These are phyloP conservation scores for Agrotis segetum DNA, from an alignment of 2,888 invertebrate species.

Conservation along the genomic window DNA sequence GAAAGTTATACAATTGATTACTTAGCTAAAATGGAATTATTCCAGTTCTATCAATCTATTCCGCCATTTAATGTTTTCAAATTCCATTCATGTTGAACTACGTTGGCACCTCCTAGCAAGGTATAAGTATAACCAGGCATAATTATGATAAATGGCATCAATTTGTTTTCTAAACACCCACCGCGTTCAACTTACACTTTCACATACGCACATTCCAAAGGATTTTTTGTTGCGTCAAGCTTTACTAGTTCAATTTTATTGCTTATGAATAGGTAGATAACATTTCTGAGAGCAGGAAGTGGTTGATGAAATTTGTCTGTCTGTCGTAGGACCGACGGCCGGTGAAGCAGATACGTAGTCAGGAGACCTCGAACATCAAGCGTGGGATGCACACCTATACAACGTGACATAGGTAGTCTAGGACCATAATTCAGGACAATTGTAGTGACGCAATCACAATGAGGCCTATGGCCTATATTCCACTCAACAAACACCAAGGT, in stretches of 20 bases:
- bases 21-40: slow-evolving; percentile 16
- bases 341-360: slow-evolving; percentile 10
- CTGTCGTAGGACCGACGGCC: slow-evolving; percentile 10
- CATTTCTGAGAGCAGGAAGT: slow-evolving; percentile 28
- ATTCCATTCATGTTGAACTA: slow-evolving; percentile 24
- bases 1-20: slow-evolving; percentile 16
- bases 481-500: slow-evolving; percentile 29
- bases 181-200: slow-evolving; percentile 36
- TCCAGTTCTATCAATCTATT: neutral
- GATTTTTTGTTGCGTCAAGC: slow-evolving; percentile 27
- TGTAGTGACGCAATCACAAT: slow-evolving; percentile 30
- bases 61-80: slow-evolving; percentile 8
- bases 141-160: slow-evolving; percentile 34
- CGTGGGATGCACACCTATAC: slow-evolving; percentile 12
- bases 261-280: slow-evolving; percentile 14
- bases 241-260: slow-evolving; percentile 9
- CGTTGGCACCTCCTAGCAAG: slow-evolving; percentile 26
- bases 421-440: slow-evolving; percentile 15
- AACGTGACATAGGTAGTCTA: slow-evolving; percentile 1
- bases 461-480: slow-evolving; percentile 39
- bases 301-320: neutral
- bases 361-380: slow-evolving; percentile 11
- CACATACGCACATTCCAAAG: slow-evolving; percentile 37
- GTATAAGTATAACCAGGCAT: slow-evolving; percentile 2
- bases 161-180: slow-evolving; percentile 38